Percentiles rank a stretch among this genome's conserved stretches.
Conservation (phyloP, 2,888 invertebrate genomes). For the Notocelia uddmanniana region DNA sequence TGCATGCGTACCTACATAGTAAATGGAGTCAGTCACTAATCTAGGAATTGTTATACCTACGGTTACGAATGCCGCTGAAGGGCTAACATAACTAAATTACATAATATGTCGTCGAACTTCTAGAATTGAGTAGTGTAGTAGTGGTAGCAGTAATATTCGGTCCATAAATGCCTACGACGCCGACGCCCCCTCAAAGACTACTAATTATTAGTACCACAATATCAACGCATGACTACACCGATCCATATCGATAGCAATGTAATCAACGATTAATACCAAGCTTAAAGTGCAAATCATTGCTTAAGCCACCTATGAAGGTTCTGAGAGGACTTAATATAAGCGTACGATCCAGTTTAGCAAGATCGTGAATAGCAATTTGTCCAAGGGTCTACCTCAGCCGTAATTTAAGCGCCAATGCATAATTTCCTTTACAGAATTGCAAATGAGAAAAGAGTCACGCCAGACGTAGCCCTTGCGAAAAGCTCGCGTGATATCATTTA, state of each 20-base stretch:
- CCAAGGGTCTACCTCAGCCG: constrained; percentile 21
- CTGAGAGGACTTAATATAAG: neutral
- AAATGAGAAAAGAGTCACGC: constrained; percentile 47
- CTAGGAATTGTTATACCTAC: no score
- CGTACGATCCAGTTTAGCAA: constrained; percentile 11
- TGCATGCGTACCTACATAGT: no score
- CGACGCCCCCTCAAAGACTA: no score
- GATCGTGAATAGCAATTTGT: constrained; percentile 24
- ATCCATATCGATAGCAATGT: neutral
- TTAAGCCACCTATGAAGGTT: neutral
- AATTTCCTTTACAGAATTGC: constrained; percentile 50
- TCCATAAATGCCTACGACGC: no score
- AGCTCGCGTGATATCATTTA: constrained; percentile 43
- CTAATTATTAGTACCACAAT: no score
- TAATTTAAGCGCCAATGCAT: constrained; percentile 38
- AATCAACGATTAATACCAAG: neutral
- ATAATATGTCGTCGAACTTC: no score
- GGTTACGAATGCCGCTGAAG: no score
- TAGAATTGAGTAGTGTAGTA: no score
- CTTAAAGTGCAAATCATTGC: neutral
- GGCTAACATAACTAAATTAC: no score
- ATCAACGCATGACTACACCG: no score
- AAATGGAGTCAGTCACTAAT: no score
- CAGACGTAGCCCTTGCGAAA: constrained; percentile 15
- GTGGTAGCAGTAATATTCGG: no score